Conservation (phyloP, 2,888 invertebrate genomes). For the Coenonympha glycerion region DNA sequence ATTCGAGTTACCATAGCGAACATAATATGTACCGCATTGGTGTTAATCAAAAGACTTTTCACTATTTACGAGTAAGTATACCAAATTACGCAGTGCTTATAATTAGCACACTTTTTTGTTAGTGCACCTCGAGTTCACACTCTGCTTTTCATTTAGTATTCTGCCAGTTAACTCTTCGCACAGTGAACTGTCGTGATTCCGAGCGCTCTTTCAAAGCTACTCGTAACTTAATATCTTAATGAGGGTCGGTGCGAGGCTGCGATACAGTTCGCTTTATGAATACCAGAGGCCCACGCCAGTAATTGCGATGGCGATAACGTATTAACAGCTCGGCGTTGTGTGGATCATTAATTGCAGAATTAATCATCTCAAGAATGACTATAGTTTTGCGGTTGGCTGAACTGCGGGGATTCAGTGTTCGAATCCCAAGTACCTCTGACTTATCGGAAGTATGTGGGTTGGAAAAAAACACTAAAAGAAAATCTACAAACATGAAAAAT, state of each 20-base stretch:
- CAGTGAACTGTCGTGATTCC: conserved; percentile 9
- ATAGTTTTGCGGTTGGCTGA: background rate
- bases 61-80: too few species aligned
- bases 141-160: conserved; percentile 12
- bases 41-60: too few species aligned
- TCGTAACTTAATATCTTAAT: conserved; percentile 22
- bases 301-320: conserved; percentile 5
- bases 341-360: background rate
- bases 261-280: conserved; percentile 14
- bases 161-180: conserved; percentile 8
- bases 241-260: conserved; percentile 16
- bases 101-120: conserved; percentile 10
- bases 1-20: too few species aligned
- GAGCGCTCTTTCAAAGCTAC: conserved; percentile 16
- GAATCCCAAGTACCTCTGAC: too few species aligned
- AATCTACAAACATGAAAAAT: too few species aligned
- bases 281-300: conserved; percentile 9
- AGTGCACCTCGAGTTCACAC: conserved; percentile 3
- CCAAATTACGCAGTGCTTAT: background rate
- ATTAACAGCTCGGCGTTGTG: background rate
- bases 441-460: too few species aligned
- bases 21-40: too few species aligned
- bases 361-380: background rate
- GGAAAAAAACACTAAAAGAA: too few species aligned
- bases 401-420: background rate